Evolutionary conservation across 35 echinoderm and acorn worm species (phyloP).

Genomic region (Lytechinus pictus): DNA sequence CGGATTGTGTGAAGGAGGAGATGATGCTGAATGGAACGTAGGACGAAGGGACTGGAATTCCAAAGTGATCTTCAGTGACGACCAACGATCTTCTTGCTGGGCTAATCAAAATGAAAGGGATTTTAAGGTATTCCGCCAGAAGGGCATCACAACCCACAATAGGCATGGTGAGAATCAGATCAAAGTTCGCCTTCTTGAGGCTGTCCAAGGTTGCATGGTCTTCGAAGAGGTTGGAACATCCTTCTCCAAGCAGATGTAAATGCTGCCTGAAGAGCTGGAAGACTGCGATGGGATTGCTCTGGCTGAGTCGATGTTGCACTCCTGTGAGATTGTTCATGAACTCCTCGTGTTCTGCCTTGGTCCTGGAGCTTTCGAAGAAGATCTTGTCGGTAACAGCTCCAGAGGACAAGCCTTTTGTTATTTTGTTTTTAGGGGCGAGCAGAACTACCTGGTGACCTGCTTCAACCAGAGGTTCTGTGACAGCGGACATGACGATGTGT

Average conservation of each 20-base stretch:
- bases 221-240: background rate
- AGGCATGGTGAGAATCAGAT: slow-evolving; percentile 32
- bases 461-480: slow-evolving; percentile 33
- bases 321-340: background rate
- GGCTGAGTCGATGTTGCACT: background rate
- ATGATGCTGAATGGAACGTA: slow-evolving; percentile 28
- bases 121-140: slow-evolving; percentile 28
- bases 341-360: background rate
- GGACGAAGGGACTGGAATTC: slow-evolving; percentile 42
- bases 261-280: background rate
- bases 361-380: background rate
- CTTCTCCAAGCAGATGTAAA: background rate
- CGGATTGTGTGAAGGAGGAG: background rate
- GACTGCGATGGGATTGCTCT: background rate
- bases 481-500: slow-evolving; percentile 31
- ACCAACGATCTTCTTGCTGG: background rate
- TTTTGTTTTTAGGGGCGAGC: slow-evolving; percentile 13
- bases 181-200: slow-evolving; percentile 53
- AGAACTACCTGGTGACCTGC: slow-evolving; percentile 6
- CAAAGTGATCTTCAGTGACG: slow-evolving; percentile 52
- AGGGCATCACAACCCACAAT: slow-evolving; percentile 35
- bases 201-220: slow-evolving; percentile 7
- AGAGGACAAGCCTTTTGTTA: background rate
- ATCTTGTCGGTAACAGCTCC: slow-evolving; percentile 22
- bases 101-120: slow-evolving; percentile 42